These are phyloP conservation scores for Aptenodytes forsteri DNA, from an alignment of 2,113 vertebrate species.

Conservation along the genomic window DNA sequence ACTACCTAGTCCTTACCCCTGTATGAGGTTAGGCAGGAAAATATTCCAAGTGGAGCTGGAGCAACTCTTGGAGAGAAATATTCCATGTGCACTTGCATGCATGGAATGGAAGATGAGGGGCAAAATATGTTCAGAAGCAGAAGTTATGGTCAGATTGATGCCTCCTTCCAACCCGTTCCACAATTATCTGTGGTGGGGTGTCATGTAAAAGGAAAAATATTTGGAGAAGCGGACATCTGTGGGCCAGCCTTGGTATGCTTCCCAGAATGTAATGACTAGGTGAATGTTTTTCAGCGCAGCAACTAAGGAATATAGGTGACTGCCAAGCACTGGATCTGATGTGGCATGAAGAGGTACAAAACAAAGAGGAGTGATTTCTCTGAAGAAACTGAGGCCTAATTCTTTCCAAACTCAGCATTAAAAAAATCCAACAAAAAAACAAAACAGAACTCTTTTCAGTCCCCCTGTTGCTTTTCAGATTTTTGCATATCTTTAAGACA, in stretches of 20 bases:
- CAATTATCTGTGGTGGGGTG: slow-evolving; percentile 60
- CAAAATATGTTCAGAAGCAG: slow-evolving; percentile 4
- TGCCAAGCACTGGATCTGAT: slow-evolving; percentile 42
- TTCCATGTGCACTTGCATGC: background rate
- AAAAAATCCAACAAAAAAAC: background rate
- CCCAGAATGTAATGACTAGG: slow-evolving; percentile 69
- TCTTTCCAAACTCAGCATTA: background rate
- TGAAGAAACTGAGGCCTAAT: background rate
- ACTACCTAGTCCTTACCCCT: background rate
- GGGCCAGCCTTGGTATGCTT: slow-evolving; percentile 56
- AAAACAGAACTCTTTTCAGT: background rate
- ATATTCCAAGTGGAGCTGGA: background rate
- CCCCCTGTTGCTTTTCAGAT: background rate
- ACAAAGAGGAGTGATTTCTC: slow-evolving; percentile 30
- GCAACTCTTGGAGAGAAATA: background rate
- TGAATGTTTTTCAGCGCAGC: slow-evolving; percentile 53
- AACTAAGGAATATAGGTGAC: slow-evolving; percentile 31
- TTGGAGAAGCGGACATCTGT: slow-evolving; percentile 50
- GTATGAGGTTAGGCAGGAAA: background rate
- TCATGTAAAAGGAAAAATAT: slow-evolving; percentile 66
- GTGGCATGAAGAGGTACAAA: slow-evolving; percentile 34
- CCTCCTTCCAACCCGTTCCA: background rate
- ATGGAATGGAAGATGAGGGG: background rate
- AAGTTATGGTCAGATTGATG: slow-evolving; percentile 41
- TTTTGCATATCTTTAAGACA: background rate